A percentile compares a stretch with the other conserved stretches of the same genome.
These are phyloP conservation scores for Eristalis tenax DNA, from an alignment of 2,888 invertebrate species.

Conservation along the genomic window DNA sequence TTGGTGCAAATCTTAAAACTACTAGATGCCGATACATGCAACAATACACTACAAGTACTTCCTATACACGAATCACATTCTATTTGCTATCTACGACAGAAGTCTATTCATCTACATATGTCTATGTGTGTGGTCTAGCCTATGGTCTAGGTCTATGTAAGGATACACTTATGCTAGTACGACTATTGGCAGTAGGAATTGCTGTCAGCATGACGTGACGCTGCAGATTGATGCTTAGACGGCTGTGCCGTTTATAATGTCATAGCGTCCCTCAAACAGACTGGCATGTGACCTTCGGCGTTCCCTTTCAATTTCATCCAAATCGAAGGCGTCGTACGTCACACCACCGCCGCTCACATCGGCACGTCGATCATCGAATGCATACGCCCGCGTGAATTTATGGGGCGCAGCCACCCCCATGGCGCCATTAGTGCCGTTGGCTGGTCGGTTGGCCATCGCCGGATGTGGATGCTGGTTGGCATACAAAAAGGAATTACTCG, in stretches of 20 bases:
- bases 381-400: slow-evolving; percentile 78
- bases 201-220: neutral
- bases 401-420: slow-evolving; percentile 42
- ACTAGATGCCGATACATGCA: slow-evolving; percentile 50
- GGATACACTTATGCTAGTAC: slow-evolving; percentile 33
- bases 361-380: slow-evolving; percentile 76
- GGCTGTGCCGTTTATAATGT: slow-evolving; percentile 80
- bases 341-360: slow-evolving; percentile 73
- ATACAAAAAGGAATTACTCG: slow-evolving; percentile 75
- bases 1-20: slow-evolving; percentile 70
- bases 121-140: neutral
- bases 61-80: slow-evolving; percentile 37
- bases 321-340: slow-evolving; percentile 77
- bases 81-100: slow-evolving; percentile 33
- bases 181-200: slow-evolving; percentile 62
- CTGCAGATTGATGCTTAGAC: slow-evolving; percentile 73
- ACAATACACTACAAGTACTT: slow-evolving; percentile 8
- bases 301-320: slow-evolving; percentile 80
- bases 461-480: slow-evolving; percentile 64
- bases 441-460: slow-evolving; percentile 51
- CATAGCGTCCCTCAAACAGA: slow-evolving; percentile 79
- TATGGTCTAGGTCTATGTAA: slow-evolving; percentile 29
- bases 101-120: neutral
- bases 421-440: slow-evolving; percentile 38
- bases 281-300: slow-evolving; percentile 80